phyloP scores from a whole-genome alignment of 2,888 invertebrate genomes.

The Acrocera orbiculus region DNA sequence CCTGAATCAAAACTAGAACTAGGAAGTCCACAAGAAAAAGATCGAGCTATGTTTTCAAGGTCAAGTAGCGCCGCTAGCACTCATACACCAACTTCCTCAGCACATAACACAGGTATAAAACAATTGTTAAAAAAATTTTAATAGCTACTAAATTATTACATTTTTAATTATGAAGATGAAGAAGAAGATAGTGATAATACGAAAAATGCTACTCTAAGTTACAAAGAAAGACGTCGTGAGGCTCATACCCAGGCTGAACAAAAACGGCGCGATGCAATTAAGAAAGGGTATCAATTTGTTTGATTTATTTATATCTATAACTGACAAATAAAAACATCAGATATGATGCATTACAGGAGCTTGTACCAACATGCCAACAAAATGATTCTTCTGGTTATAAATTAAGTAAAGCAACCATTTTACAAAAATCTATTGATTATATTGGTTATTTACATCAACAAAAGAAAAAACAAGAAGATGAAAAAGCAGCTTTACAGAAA shows the following conservation, averaged over 20 bases:
- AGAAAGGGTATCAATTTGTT: too few species aligned
- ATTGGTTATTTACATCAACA: slow-evolving; percentile 82
- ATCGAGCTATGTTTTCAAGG: slow-evolving; percentile 43
- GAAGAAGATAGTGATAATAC: slow-evolving; percentile 46
- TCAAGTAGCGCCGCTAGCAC: slow-evolving; percentile 63
- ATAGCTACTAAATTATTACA: background rate
- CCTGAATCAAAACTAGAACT: slow-evolving; percentile 42
- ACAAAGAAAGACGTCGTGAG: slow-evolving; percentile 83
- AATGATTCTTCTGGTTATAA: slow-evolving; percentile 85
- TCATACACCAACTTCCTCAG: slow-evolving; percentile 60
- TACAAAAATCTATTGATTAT: slow-evolving; percentile 88
- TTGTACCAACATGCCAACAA: slow-evolving; percentile 88
- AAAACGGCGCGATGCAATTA: slow-evolving; percentile 90
- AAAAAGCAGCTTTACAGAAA: slow-evolving; percentile 70
- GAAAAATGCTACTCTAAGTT: slow-evolving; percentile 49
- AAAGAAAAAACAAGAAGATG: slow-evolving; percentile 89
- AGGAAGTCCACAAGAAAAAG: slow-evolving; percentile 38
- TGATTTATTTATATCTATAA: too few species aligned
- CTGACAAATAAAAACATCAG: too few species aligned
- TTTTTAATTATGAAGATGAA: slow-evolving; percentile 28
- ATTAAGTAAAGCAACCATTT: slow-evolving; percentile 80
- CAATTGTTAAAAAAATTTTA: slow-evolving; percentile 1
- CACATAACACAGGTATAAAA: slow-evolving; percentile 54
- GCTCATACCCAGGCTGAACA: slow-evolving; percentile 95
- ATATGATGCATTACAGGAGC: slow-evolving; percentile 83